These are phyloP conservation scores for Hippocampus guttulatus DNA, from an alignment of 2,113 vertebrate species.

Conservation along the genomic window DNA sequence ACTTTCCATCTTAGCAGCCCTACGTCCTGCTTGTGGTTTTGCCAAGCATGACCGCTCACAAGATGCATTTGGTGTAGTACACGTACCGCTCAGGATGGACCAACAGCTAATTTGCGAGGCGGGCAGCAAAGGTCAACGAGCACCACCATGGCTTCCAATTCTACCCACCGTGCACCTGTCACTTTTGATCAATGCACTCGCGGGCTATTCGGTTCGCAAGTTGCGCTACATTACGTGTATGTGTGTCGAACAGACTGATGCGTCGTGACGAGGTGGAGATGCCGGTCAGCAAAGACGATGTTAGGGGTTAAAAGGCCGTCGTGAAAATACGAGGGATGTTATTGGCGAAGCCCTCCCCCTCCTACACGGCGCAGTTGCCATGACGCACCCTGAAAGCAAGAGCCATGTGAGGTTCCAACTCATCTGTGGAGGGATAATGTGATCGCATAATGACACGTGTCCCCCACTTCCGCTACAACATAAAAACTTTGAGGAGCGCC, in stretches of 20 bases:
- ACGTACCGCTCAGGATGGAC: constrained; percentile 15
- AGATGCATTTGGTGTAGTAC: background rate
- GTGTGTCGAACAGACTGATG: constrained; percentile 14
- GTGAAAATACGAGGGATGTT: background rate
- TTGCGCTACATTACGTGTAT: constrained; percentile 5
- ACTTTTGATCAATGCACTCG: constrained; percentile 38
- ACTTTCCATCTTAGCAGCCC: background rate
- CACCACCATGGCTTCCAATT: constrained; percentile 37
- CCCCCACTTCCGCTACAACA: constrained; percentile 1
- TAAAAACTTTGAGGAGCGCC: background rate
- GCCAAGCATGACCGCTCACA: background rate
- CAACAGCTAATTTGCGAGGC: constrained; percentile 44
- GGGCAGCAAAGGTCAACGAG: constrained; percentile 53
- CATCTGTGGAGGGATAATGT: constrained; percentile 25
- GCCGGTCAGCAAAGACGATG: constrained; percentile 16
- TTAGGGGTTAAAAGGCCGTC: constrained; percentile 7
- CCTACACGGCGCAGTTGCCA: constrained; percentile 26
- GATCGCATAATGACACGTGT: background rate
- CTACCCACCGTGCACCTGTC: constrained; percentile 48
- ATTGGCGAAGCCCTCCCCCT: background rate
- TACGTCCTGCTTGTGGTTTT: background rate
- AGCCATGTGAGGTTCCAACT: constrained; percentile 37
- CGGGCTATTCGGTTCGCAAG: constrained; percentile 8
- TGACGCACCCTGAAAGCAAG: constrained; percentile 31
- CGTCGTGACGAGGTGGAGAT: constrained; percentile 22